Evolutionary conservation across 1,140 invertebrate genomes (phyloP).

Genomic region (Littorina saxatilis): DNA sequence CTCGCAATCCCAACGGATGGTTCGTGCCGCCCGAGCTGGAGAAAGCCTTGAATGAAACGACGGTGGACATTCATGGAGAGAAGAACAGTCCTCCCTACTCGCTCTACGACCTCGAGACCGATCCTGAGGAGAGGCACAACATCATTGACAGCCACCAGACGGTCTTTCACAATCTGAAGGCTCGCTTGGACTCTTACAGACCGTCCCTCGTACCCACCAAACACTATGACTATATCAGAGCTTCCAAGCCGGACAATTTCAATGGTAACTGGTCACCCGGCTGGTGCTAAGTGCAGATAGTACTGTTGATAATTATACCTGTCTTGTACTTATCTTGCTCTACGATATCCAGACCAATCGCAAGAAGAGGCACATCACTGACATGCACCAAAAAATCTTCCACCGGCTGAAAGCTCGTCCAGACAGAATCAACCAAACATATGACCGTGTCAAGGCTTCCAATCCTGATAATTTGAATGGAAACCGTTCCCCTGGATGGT

Average conservation of each 20-base stretch:
- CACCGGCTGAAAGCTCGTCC: too few relatives aligned
- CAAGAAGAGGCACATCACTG: too few relatives aligned
- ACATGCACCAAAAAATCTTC: too few relatives aligned
- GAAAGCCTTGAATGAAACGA: slow-evolving; percentile 36
- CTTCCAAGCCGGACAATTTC: too few relatives aligned
- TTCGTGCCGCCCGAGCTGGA: slow-evolving; percentile 41
- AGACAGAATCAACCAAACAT: too few relatives aligned
- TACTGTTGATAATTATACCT: too few relatives aligned
- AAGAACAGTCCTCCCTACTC: background rate
- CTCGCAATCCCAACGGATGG: slow-evolving; percentile 45
- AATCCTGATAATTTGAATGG: slow-evolving; percentile 36
- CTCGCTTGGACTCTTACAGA: slow-evolving; percentile 36
- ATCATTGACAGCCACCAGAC: slow-evolving; percentile 45
- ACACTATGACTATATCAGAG: too few relatives aligned
- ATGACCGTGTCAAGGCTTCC: background rate
- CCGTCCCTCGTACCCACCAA: slow-evolving; percentile 14
- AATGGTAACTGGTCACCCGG: too few relatives aligned
- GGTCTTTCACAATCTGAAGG: slow-evolving; percentile 40
- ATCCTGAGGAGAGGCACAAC: slow-evolving; percentile 53
- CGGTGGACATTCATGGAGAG: background rate
- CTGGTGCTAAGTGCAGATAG: too few relatives aligned
- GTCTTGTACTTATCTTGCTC: too few relatives aligned
- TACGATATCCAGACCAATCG: too few relatives aligned
- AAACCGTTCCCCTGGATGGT: slow-evolving; percentile 47
- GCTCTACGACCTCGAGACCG: slow-evolving; percentile 36